Conservation (phyloP, 1,140 invertebrate genomes). For the Telenomus remus region DNA sequence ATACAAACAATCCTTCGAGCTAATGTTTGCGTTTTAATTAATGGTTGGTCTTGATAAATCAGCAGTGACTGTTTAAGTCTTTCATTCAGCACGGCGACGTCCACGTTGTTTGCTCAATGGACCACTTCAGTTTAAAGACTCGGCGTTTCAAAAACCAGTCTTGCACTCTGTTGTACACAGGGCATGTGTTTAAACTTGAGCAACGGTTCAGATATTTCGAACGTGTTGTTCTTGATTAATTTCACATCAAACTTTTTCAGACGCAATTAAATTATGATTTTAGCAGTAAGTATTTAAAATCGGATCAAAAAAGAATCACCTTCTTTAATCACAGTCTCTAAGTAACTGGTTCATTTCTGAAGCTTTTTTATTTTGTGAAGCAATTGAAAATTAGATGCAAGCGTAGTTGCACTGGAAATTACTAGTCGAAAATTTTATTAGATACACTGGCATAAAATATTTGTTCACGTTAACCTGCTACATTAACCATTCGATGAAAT, state of each 20-base stretch:
- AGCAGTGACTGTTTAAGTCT: slow-evolving; percentile 31
- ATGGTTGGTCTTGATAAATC: slow-evolving; percentile 22
- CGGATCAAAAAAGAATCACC: too few species aligned
- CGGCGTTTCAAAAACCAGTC: slow-evolving; percentile 43
- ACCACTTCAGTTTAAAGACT: slow-evolving; percentile 47
- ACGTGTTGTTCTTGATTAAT: not conserved
- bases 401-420: slow-evolving; percentile 4
- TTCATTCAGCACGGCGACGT: slow-evolving; percentile 15
- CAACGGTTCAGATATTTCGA: slow-evolving; percentile 26
- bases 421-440: slow-evolving; percentile 1
- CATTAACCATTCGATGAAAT: slow-evolving; percentile 32
- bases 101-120: slow-evolving; percentile 31
- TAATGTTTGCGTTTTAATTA: slow-evolving; percentile 13
- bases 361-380: too few species aligned
- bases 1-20: slow-evolving; percentile 4
- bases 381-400: not conserved
- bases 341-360: too few species aligned
- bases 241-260: too few species aligned
- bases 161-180: slow-evolving; percentile 39
- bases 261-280: not conserved
- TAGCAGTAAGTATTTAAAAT: too few species aligned
- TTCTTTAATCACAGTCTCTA: too few species aligned
- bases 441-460: too few species aligned
- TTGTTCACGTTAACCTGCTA: slow-evolving; percentile 8
- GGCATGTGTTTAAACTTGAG: slow-evolving; percentile 35